These are phyloP conservation scores for Eutolmus rufibarbis DNA, from an alignment of 2,888 invertebrate species.

Conservation along the genomic window DNA sequence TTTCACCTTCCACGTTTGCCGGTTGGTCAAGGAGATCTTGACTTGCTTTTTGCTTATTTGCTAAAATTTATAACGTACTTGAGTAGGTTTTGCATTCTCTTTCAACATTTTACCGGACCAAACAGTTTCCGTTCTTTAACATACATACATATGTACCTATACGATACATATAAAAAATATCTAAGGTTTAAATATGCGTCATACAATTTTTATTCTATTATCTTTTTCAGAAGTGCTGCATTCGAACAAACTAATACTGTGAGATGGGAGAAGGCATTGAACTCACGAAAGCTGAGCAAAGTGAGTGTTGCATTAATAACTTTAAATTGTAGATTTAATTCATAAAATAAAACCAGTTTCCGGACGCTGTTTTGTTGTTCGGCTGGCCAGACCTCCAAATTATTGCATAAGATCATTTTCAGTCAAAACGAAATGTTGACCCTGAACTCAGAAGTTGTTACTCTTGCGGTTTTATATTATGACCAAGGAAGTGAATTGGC, in stretches of 20 bases:
- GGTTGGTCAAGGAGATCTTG: not conserved
- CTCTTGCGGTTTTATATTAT: not conserved
- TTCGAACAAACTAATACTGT: not conserved
- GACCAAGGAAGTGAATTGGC: not conserved
- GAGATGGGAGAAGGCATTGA: not conserved
- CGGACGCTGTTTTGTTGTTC: not conserved
- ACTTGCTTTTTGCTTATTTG: not conserved
- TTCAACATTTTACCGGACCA: not conserved
- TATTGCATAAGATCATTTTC: not conserved
- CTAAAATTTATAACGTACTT: not conserved
- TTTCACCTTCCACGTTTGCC: not conserved
- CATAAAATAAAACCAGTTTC: not conserved
- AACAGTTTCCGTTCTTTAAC: not conserved
- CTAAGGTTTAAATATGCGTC: not conserved
- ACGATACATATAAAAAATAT: not conserved
- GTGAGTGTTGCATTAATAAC: constrained; percentile 6
- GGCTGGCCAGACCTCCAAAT: not conserved
- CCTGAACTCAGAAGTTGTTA: not conserved
- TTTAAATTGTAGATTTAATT: not conserved
- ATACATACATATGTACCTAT: no score
- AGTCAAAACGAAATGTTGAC: not conserved
- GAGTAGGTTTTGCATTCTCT: not conserved
- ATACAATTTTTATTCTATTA: not conserved
- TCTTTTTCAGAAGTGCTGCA: not conserved
- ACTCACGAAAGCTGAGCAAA: constrained; percentile 35